Base-by-base conservation (phyloP, 1,140 invertebrate species). In the Rhyacophila brunnea region DNA sequence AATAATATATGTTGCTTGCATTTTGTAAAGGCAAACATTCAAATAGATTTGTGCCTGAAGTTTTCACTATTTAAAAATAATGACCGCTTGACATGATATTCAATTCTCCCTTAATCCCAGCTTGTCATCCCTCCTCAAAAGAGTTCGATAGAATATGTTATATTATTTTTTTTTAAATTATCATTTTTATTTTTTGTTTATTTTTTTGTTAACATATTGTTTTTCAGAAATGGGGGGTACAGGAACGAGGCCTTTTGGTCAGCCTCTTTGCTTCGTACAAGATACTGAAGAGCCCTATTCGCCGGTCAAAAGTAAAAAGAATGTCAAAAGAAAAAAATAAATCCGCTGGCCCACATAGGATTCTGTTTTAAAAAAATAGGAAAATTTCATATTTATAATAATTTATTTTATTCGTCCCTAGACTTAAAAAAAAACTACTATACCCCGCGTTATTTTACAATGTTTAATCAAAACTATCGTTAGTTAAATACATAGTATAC, bases 201-300 rank as follows among this genome's bases (percentile, higher is more conserved):
- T 71, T 74, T 73, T 74, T 60, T 71, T 70, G 74, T 75, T 71
- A 69, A 76, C 69, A 67, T 74, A 66, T 74, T 77, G 13, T 38
- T 64, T n/a, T 79, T 40, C 77, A 80, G 76, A 81, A 68, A 74
- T 81, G 68, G 81, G 83, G 68, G 75, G 75, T 70, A 84, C 83
- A 47, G 84, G 83, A 62, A 86, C 83, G 62, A 82, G 88, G 71
- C 86, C 87, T 34, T 90, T 89, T 70, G 87, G 87, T 67, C 86
- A 89, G 68, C 88, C 87, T 28, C 72, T 89, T 70, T 82, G 85
- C 75, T 78, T 89, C 68, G 70, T 77, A 58, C 75, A 77, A 64
- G 81, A 83, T 68, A 81, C 82, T 62, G 82, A 80, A 68, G 80
- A 82, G 68, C 73, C 77, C 40, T 74, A 78, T 35, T 77, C 78